These are phyloP conservation scores for Pseudoips prasinana DNA, from an alignment of 2,888 invertebrate species.

Conservation along the genomic window DNA sequence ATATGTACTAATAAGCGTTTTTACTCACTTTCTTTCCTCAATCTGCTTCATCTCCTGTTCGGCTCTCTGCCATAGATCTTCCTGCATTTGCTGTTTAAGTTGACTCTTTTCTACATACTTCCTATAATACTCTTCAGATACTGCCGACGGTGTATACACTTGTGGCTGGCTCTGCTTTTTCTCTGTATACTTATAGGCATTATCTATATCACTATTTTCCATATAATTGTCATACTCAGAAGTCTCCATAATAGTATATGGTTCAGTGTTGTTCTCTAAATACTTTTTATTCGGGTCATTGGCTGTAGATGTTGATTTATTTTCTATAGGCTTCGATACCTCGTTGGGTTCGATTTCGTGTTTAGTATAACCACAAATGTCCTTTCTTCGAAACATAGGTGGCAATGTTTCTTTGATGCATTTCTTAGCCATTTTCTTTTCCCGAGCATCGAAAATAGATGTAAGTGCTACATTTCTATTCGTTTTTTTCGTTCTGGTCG, in stretches of 20 bases:
- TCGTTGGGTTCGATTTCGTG: neutral
- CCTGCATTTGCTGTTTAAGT: conserved; percentile 29
- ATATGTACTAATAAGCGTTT: no score
- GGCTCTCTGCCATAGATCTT: conserved; percentile 48
- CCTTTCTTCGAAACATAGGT: conserved; percentile 17
- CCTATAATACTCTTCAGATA: conserved; percentile 47
- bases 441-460: conserved; percentile 37
- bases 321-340: neutral
- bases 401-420: neutral
- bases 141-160: conserved; percentile 40
- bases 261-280: neutral
- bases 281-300: neutral
- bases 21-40: conserved; percentile 43
- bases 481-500: no score
- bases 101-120: conserved; percentile 40
- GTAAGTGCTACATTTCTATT: conserved; percentile 48
- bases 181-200: neutral
- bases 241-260: neutral
- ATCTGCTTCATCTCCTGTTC: conserved; percentile 48
- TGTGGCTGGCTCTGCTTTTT: neutral
- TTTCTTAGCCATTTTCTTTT: conserved; percentile 5
- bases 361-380: neutral
- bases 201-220: no score
- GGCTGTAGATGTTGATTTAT: neutral
- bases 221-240: neutral